phyloP scores from a whole-genome alignment of 2,888 invertebrate genomes.

The Apotomis turbidana region DNA sequence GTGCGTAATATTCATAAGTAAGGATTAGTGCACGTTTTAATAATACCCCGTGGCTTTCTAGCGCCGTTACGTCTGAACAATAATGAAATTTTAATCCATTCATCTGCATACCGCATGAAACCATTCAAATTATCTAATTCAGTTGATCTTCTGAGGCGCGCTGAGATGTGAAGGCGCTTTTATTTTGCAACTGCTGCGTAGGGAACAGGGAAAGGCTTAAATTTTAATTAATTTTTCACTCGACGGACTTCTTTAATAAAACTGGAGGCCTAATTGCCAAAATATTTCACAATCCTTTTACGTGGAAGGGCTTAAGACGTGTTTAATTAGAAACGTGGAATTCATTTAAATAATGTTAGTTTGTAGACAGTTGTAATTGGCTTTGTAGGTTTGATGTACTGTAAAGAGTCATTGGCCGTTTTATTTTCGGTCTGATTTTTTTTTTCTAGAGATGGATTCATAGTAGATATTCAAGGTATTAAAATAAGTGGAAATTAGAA shows the following conservation, averaged over 20 bases:
- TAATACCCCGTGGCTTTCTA: conserved; percentile 36
- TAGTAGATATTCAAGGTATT: not conserved
- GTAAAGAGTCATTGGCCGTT: conserved; percentile 8
- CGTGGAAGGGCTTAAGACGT: conserved; percentile 60
- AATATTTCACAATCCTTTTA: conserved; percentile 73
- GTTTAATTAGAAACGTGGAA: conserved; percentile 67
- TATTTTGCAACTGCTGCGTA: conserved; percentile 66
- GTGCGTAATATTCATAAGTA: conserved; percentile 38
- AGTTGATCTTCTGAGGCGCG: conserved; percentile 78
- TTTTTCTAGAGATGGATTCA: not conserved
- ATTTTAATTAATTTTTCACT: conserved; percentile 82
- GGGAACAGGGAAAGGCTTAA: conserved; percentile 72
- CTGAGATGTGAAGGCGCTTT: conserved; percentile 74
- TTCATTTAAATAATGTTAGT: conserved; percentile 56
- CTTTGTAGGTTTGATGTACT: conserved; percentile 37
- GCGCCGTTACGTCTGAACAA: conserved; percentile 48
- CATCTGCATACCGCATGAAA: conserved; percentile 65
- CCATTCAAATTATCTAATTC: conserved; percentile 75
- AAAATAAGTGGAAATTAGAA: not conserved
- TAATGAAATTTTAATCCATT: conserved; percentile 59
- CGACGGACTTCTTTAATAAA: conserved; percentile 72
- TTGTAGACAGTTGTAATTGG: conserved; percentile 47
- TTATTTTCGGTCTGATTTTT: conserved; percentile 19
- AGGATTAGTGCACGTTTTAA: conserved; percentile 39
- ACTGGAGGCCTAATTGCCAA: conserved; percentile 71